Base-by-base conservation (phyloP, 2,797 vertebrate genomes). In the Chromis chromis region DNA sequence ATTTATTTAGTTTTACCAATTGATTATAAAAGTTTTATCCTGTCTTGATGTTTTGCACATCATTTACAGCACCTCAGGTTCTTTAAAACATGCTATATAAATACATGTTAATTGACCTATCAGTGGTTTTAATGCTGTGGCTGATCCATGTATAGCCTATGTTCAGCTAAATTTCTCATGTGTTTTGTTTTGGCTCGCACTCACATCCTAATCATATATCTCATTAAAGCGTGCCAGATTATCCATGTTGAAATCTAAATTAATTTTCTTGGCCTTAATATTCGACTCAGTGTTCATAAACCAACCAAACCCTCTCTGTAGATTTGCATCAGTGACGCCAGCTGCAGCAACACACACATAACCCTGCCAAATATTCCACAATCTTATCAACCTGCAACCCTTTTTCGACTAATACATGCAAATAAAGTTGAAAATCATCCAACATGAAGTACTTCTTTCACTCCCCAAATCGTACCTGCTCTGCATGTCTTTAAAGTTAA, bases 401-500 rank as follows among this genome's bases (percentile, higher is more conserved):
- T 36, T 8, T 46, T 36, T 61, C 65, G 67, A 83, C 56, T 72
- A 61, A 70, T 62, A 53, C 40, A 52, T 67, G 27, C 28, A 69
- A 57, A 66, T 59, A 57, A 73, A 77, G 11, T 39, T 68, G 44
- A 57, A 71, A 81, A 65, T 65, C 10, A 49, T 21, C 16, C 40
- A 42, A 17, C 33, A 36, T 11, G 4, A 49, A 49, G n/a, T 11
- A 19, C n/a, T 21, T 22, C 46, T 49, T 49, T 49, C n/a, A 39
- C 36, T 76, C 70, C 74, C 40, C 55, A 74, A 62, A 70, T 60
- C 65, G 59, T 46, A 60, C 75, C 50, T 74, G 40, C 55, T 56
- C 27, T 40, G 48, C 60, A 55, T 49, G n/a, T 70, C 65, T 76
- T 70, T 53, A 33, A 52, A 67, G 31, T 74, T 65, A 67, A 62